Evolutionary conservation across 2,797 vertebrate species (phyloP), one percentile per base, ranked within the genome.

Genomic region (Gadopsis marmoratus): DNA sequence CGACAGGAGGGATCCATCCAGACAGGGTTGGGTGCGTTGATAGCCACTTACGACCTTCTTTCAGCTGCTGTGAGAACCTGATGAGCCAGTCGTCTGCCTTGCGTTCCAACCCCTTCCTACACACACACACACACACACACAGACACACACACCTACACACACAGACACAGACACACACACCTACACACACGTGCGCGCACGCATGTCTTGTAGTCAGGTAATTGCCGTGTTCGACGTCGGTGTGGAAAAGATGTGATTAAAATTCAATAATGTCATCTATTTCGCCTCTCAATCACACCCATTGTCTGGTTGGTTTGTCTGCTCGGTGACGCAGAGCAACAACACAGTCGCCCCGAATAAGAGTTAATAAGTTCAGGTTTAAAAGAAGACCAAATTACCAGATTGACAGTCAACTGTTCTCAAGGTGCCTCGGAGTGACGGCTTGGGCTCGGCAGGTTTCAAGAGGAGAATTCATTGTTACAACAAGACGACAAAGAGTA

Each of bases 21-120:
- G 90, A 92, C 90, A 92, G 93, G 93, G 91, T 86, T 84, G 91
- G 91, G 76, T 90, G 93, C 87, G 54, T 89, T 95, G 95, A 96
- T 95, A 92, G 93, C 94, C 94, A 95, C 94, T 95, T 95, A 94
- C 75, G 85, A 92, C 88, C 90, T 91, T 94, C 93, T 94, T 94
- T 94, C 93, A 93, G 86, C 87, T 83, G 35, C 89, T 79, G 83
- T 84, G 89, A 92, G 91, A 92, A 94, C 89, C 91, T 94, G 94
- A 95, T 94, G 94, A 95, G 93, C 85, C 88, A 71, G 81, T 88
- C 83, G 84, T 78, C 89, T 77, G 88, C 84, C 79, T 63, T 29
- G 56, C 43, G 84, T 86, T 88, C 82, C 84, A 81, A 78, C 86
- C 88, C 87, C 79, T 91, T 87, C 58, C 74, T 61, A 76, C 2